A percentile compares a stretch with the other conserved stretches of the same genome.
Evolutionary conservation across 2,113 vertebrate species (phyloP).

Genomic region (Xiphophorus couchianus): DNA sequence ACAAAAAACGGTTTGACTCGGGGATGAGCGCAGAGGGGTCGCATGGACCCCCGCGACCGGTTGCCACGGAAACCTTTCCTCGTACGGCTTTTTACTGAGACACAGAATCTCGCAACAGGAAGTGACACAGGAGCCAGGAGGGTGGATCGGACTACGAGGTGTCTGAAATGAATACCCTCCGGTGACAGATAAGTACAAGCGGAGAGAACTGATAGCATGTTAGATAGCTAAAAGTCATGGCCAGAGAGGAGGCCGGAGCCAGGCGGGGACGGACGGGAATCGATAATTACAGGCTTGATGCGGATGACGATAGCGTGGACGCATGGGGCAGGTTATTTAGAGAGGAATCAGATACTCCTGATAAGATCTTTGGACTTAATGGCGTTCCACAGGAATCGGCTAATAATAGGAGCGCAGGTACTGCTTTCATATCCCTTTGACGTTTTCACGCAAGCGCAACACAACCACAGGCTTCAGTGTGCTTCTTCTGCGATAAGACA

Average conservation of each 20-base stretch:
- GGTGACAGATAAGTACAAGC: constrained; percentile 54
- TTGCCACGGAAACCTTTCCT: constrained; percentile 46
- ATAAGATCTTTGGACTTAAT: constrained; percentile 39
- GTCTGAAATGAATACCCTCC: constrained; percentile 72
- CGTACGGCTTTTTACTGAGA: constrained; percentile 28
- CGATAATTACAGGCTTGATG: neutral
- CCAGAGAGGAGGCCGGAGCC: constrained; percentile 2
- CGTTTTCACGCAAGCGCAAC: neutral
- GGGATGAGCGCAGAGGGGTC: neutral
- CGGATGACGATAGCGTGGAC: constrained; percentile 6
- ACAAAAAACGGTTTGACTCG: neutral
- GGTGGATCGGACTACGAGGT: constrained; percentile 66
- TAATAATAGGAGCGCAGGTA: neutral
- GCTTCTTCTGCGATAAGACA: too few relatives aligned
- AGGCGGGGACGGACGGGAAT: constrained; percentile 19
- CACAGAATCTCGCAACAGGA: constrained; percentile 74
- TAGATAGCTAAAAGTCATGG: constrained; percentile 46
- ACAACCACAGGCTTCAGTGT: too few relatives aligned
- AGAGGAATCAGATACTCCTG: constrained; percentile 32
- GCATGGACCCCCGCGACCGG: neutral
- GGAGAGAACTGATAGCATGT: constrained; percentile 60
- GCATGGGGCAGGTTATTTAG: constrained; percentile 7
- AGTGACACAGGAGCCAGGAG: constrained; percentile 71
- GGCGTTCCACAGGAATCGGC: neutral
- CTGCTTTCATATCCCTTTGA: neutral